Conservation (phyloP, 2,113 vertebrate species). For the Dendropsophus ebraccatus region DNA sequence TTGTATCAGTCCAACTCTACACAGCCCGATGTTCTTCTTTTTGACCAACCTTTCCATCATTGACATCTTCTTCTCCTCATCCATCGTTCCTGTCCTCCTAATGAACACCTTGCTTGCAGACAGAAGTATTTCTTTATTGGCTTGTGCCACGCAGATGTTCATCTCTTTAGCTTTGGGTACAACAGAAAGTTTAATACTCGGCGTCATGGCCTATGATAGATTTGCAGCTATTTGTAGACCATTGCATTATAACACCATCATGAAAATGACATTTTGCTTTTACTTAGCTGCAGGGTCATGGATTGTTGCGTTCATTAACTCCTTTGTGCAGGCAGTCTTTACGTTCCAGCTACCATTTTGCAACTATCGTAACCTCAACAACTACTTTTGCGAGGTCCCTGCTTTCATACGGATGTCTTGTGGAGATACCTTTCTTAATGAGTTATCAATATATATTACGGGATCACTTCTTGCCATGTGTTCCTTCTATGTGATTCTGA, state of each 20-base stretch:
- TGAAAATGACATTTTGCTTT: conserved; percentile 9
- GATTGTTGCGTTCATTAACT: not conserved
- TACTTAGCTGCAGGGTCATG: conserved; percentile 9
- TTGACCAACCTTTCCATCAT: conserved; percentile 12
- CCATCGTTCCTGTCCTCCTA: not conserved
- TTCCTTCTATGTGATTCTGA: conserved; percentile 58
- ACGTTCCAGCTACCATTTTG: conserved; percentile 23
- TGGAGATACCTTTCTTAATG: conserved; percentile 39
- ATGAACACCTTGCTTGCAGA: not conserved
- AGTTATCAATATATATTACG: conserved; percentile 57
- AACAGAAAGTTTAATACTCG: conserved; percentile 11
- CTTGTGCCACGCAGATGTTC: conserved; percentile 18
- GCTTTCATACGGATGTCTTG: conserved; percentile 55
- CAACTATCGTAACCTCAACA: not conserved
- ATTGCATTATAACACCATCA: conserved; percentile 28
- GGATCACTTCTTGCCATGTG: conserved; percentile 51
- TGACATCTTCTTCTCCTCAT: conserved; percentile 29
- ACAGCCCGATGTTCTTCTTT: not conserved
- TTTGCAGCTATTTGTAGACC: conserved; percentile 34
- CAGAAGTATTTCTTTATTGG: conserved; percentile 3
- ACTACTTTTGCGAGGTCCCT: not conserved
- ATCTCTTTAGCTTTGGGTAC: not conserved
- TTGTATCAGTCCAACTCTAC: not conserved
- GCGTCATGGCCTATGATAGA: too few relatives aligned
- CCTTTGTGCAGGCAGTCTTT: not conserved